These are phyloP conservation scores for Apotomis turbidana DNA, from an alignment of 2,888 invertebrate species.

Conservation along the genomic window DNA sequence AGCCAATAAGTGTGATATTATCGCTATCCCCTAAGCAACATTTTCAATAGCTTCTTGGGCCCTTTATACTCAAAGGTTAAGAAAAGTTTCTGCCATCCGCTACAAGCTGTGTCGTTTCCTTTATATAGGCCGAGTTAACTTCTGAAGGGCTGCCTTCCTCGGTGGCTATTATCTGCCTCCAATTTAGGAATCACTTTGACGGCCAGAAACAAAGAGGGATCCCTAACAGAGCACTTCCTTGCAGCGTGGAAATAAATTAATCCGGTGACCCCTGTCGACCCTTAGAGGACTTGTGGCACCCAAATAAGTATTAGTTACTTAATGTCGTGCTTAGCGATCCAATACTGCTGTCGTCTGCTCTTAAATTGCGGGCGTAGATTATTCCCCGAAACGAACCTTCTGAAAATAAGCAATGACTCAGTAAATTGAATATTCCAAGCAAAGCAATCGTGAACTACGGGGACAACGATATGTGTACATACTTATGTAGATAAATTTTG, in stretches of 20 bases:
- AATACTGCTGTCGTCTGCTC: neutral
- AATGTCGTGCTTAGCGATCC: conserved; percentile 12
- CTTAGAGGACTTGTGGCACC: conserved; percentile 26
- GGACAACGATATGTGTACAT: too few species aligned
- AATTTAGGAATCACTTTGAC: conserved; percentile 42
- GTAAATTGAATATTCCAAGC: too few species aligned
- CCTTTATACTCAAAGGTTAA: conserved; percentile 33
- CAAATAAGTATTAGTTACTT: conserved; percentile 23
- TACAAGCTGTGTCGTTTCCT: conserved; percentile 33
- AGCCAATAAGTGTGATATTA: conserved; percentile 22
- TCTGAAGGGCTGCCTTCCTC: conserved; percentile 30
- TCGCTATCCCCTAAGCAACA: conserved; percentile 14
- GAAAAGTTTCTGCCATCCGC: conserved; percentile 26
- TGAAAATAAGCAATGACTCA: too few species aligned
- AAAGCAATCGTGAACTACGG: too few species aligned
- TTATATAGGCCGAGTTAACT: conserved; percentile 33
- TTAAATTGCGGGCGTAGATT: neutral
- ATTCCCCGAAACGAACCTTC: neutral
- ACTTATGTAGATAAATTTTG: too few species aligned
- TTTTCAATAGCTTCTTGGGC: conserved; percentile 26
- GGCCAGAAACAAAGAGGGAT: conserved; percentile 34
- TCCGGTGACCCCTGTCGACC: conserved; percentile 34
- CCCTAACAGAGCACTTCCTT: conserved; percentile 31
- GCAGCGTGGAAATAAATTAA: conserved; percentile 38
- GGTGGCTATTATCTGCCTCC: conserved; percentile 35